Percentiles rank a stretch among this genome's conserved stretches.
Evolutionary conservation across 2,113 vertebrate genomes (phyloP).

Genomic region (Cryptotis parvus): DNA sequence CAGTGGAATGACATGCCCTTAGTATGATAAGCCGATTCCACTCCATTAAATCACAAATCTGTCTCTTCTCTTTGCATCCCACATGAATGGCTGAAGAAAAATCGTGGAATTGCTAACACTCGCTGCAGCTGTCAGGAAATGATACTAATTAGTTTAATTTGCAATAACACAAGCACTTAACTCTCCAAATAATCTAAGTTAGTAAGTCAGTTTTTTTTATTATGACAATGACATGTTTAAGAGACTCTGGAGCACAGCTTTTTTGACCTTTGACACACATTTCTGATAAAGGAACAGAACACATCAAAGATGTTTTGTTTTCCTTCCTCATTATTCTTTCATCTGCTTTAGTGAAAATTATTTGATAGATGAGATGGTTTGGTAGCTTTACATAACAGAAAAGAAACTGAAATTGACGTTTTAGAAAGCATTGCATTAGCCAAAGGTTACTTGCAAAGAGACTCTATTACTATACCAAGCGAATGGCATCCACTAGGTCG

Average conservation of each 20-base stretch:
- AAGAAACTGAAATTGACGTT: neutral
- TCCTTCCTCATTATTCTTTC: constrained; percentile 57
- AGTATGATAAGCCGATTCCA: constrained; percentile 84
- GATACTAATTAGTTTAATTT: constrained; percentile 92
- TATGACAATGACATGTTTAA: constrained; percentile 85
- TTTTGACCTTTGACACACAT: constrained; percentile 87
- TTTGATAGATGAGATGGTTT: constrained; percentile 71
- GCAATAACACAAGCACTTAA: constrained; percentile 91
- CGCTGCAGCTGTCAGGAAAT: constrained; percentile 91
- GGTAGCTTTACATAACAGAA: constrained; percentile 59
- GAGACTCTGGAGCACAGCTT: constrained; percentile 84
- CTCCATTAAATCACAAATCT: constrained; percentile 87
- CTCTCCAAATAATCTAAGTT: constrained; percentile 91
- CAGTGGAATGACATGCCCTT: constrained; percentile 82
- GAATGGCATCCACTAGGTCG: neutral
- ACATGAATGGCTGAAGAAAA: constrained; percentile 84
- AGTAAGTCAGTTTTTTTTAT: constrained; percentile 88
- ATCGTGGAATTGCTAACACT: constrained; percentile 86
- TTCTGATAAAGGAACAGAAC: constrained; percentile 76
- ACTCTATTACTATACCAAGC: neutral
- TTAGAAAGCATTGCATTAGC: constrained; percentile 31
- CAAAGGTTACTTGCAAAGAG: constrained; percentile 37
- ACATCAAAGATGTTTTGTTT: constrained; percentile 63
- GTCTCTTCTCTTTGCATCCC: constrained; percentile 83
- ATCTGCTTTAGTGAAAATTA: constrained; percentile 80